Percentiles rank a stretch among this genome's conserved stretches.
Conservation (phyloP, 2,113 vertebrate genomes). For the Oncorhynchus clarkii region DNA sequence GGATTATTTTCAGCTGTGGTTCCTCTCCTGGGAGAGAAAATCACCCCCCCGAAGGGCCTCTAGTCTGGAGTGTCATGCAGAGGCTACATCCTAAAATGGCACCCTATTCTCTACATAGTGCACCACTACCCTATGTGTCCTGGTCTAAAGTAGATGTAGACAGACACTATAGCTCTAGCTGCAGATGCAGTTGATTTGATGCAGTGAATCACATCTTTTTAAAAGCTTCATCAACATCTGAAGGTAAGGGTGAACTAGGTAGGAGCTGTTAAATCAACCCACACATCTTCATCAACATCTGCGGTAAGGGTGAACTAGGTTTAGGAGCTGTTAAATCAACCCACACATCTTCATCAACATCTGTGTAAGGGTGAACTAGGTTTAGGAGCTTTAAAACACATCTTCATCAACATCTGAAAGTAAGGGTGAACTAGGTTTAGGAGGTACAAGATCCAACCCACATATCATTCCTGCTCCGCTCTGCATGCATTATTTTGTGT, state of each 20-base stretch:
- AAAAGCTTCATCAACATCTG: slow-evolving; percentile 37
- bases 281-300: slow-evolving; percentile 24
- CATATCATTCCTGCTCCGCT: slow-evolving; percentile 12
- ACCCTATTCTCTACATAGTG: too few species aligned
- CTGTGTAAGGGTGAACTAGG: slow-evolving; percentile 19
- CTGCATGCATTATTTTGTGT: too few species aligned
- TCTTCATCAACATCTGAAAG: slow-evolving; percentile 28
- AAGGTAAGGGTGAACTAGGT: slow-evolving; percentile 19
- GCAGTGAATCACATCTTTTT: not conserved
- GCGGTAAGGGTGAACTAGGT: slow-evolving; percentile 16
- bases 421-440: slow-evolving; percentile 15
- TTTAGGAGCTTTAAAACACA: not conserved
- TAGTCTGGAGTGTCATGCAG: too few species aligned
- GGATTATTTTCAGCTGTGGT: slow-evolving; percentile 67
- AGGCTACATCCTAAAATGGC: too few species aligned
- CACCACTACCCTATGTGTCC: too few species aligned
- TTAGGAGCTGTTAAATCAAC: not conserved
- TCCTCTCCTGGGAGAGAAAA: slow-evolving; percentile 8
- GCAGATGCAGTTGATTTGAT: not conserved
- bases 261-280: not conserved
- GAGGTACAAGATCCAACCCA: not conserved
- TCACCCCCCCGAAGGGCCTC: too few species aligned
- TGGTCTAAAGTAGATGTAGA: not conserved
- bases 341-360: slow-evolving; percentile 20
- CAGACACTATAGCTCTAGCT: slow-evolving; percentile 1